Evolutionary conservation across 2,888 invertebrate genomes (phyloP), one percentile per base, ranked within the genome.

Genomic region (Tenthredo livida): DNA sequence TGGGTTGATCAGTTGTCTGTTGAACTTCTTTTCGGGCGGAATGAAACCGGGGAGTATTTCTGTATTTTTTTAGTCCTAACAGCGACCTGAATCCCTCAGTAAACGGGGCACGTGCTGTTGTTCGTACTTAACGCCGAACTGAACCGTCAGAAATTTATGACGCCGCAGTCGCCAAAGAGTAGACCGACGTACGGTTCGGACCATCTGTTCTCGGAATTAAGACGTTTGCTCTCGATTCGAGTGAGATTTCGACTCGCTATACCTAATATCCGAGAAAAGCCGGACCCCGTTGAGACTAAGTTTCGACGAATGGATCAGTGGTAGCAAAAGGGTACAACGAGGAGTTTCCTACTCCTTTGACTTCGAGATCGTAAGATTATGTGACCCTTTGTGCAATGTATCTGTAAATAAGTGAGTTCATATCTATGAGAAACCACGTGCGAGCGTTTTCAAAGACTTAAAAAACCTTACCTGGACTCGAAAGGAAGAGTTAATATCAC

Each of bases 81-180:
- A 40, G 83, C 70, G 67, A 29, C 83, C 33, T 83, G 70, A 83
- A 17, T 25, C 67, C 6, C 29, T 0, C 7, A 47, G 83, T 83
- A 67, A 83, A 67, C 83, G 37, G 40, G 70, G 83, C 83, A 83
- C 83, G 83, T 83, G 83, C 83, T 83, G 83, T 83, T 83, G 65
- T 83, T 83, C 83, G 83, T 83, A 83, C 70, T 83, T 83, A 83
- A 83, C 67, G 70, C 83, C 67, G 50, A 83, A 47, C 67, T 80
- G 67, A 43, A 65, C 67, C 67, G 83, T 83, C 70, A 37, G 50
- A 50, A 83, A 83, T 83, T 83, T 83, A 83, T 83, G 83, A 83
- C 47, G 83, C 83, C 83, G 33, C 83, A 83, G 83, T 67, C 83
- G 83, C 83, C 83, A 83, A 65, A 83, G 83, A 83, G 83, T 65